phyloP scores from a whole-genome alignment of 2,888 invertebrate species.

The Patella depressa region DNA sequence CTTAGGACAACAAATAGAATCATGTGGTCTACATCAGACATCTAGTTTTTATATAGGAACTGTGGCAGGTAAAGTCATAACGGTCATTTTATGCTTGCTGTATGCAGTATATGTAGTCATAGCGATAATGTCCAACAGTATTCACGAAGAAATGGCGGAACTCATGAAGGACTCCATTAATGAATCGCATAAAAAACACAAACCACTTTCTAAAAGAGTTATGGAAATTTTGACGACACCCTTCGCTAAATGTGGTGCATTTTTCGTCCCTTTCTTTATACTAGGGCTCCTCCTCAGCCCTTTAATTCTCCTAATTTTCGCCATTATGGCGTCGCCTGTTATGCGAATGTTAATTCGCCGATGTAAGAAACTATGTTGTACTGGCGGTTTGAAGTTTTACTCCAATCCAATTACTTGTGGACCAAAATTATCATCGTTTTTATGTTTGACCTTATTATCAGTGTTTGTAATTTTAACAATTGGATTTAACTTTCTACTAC shows the following conservation, averaged over 20 bases:
- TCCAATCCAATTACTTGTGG: not conserved
- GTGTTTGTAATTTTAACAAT: conserved; percentile 31
- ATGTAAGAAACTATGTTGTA: not conserved
- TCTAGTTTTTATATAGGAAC: not conserved
- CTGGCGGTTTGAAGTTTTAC: not conserved
- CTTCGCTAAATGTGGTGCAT: not conserved
- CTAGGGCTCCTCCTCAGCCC: not conserved
- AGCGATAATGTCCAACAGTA: not conserved
- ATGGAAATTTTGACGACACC: not conserved
- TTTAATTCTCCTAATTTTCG: not conserved
- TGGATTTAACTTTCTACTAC: conserved; percentile 31
- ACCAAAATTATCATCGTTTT: conserved; percentile 10
- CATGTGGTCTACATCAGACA: not conserved
- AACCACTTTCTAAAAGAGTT: not conserved
- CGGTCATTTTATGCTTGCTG: not conserved
- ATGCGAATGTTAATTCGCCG: not conserved
- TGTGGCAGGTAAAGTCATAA: not conserved
- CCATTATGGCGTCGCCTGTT: not conserved
- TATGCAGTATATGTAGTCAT: not conserved
- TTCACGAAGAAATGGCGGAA: not conserved
- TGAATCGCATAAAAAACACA: not conserved
- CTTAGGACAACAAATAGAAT: not conserved
- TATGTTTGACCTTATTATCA: conserved; percentile 24
- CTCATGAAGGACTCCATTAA: not conserved
- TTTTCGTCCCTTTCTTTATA: not conserved